A percentile compares a stretch with the other conserved stretches of the same genome.
phyloP scores from a whole-genome alignment of 2,113 vertebrate genomes.

The Gymnogyps californianus region DNA sequence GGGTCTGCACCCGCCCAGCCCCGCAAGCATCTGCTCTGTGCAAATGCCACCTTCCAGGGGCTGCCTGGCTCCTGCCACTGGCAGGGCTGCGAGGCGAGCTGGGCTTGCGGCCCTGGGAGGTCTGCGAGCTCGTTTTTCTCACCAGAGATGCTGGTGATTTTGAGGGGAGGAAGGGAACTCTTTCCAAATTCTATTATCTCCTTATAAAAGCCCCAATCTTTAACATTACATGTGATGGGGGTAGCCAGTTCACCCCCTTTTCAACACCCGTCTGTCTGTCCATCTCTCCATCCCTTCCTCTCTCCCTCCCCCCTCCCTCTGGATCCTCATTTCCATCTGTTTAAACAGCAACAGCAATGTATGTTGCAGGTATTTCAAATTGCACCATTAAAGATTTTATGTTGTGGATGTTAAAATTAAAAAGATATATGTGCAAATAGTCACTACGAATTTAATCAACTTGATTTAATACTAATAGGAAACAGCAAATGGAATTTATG shows the following conservation, averaged over 20 bases:
- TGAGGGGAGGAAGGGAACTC: neutral
- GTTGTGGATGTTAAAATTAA: slow-evolving; percentile 80
- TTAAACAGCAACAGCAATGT: slow-evolving; percentile 63
- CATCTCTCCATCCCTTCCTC: neutral
- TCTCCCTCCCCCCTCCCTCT: neutral
- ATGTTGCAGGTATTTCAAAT: slow-evolving; percentile 70
- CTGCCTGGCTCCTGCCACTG: neutral
- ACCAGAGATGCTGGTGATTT: neutral
- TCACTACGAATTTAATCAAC: slow-evolving; percentile 82
- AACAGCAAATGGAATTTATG: slow-evolving; percentile 83
- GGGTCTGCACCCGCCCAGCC: neutral
- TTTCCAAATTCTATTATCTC: neutral
- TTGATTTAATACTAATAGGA: slow-evolving; percentile 86
- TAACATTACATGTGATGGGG: no score
- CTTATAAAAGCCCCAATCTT: neutral
- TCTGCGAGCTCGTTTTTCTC: neutral
- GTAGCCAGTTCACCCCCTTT: neutral
- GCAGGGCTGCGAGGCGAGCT: neutral
- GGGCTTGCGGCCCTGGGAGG: neutral
- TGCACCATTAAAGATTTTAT: slow-evolving; percentile 81
- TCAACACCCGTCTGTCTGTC: neutral
- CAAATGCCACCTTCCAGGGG: neutral
- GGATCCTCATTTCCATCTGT: slow-evolving; percentile 71
- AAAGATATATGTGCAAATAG: slow-evolving; percentile 84
- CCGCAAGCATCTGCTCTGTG: neutral